A percentile compares a stretch with the other conserved stretches of the same genome.
These are phyloP conservation scores for Drosophila punjabiensis DNA, from an alignment of 1,140 invertebrate genomes.

Conservation along the genomic window DNA sequence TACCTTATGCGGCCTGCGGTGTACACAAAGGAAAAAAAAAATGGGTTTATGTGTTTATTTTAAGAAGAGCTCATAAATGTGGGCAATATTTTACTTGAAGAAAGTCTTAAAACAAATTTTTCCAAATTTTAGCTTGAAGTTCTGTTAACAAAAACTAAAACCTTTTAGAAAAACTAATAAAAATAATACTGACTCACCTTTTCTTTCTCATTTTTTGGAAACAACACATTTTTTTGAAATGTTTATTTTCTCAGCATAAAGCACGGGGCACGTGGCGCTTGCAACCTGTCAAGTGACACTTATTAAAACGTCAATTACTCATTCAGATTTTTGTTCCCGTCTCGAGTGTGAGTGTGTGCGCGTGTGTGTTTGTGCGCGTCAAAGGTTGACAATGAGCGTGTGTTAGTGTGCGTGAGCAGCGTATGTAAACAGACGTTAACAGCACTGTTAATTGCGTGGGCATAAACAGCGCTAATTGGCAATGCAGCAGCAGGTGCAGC, in stretches of 20 bases:
- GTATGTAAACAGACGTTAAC: conserved; percentile 48
- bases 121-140: not conserved
- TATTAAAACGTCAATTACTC: conserved; percentile 77
- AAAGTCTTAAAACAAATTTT: too few species aligned
- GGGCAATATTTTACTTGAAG: not conserved
- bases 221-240: not conserved
- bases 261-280: conserved; percentile 24
- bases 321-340: conserved; percentile 56
- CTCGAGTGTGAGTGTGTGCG: conserved; percentile 42
- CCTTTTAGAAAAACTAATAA: not conserved
- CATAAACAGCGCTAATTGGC: conserved; percentile 63
- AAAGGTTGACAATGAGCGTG: conserved; percentile 38
- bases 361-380: conserved; percentile 12
- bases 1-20: not conserved
- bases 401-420: conserved; percentile 8
- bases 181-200: not conserved
- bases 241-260: not conserved
- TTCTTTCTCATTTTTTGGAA: not conserved
- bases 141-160: not conserved
- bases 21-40: not conserved
- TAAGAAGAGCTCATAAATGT: not conserved
- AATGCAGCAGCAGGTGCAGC: conserved; percentile 17
- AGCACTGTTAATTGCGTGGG: conserved; percentile 53
- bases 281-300: conserved; percentile 53
- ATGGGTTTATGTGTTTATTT: not conserved